A percentile compares a stretch with the other conserved stretches of the same genome.
Conservation (phyloP, 2,888 invertebrate species). For the Panopea generosa region DNA sequence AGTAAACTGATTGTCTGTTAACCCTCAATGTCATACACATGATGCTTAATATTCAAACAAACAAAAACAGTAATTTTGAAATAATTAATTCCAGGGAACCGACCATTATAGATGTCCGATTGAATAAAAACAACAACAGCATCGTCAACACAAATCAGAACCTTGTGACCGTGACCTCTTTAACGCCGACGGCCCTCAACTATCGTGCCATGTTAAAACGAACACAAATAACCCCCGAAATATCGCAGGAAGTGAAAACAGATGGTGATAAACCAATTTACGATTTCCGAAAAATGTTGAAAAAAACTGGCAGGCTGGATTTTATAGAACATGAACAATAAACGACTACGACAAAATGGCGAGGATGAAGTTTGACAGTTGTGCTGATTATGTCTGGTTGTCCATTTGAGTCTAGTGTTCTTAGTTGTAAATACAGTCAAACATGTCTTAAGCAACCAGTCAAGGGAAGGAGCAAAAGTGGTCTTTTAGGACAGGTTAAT, state of each 20-base stretch:
- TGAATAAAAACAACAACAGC: slow-evolving; percentile 26
- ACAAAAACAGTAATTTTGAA: too few relatives aligned
- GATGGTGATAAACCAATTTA: slow-evolving; percentile 54
- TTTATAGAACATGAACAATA: slow-evolving; percentile 28
- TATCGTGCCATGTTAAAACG: slow-evolving; percentile 68
- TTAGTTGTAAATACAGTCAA: too few relatives aligned
- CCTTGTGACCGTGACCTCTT: slow-evolving; percentile 11
- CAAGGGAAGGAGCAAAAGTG: too few relatives aligned
- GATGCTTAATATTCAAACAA: too few relatives aligned
- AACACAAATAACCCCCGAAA: slow-evolving; percentile 70
- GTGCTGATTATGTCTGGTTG: too few relatives aligned
- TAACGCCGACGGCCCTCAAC: slow-evolving; percentile 41
- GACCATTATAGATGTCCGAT: slow-evolving; percentile 40
- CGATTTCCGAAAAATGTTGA: slow-evolving; percentile 53
- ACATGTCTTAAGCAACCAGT: too few relatives aligned
- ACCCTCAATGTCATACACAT: too few relatives aligned
- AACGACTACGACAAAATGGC: not conserved
- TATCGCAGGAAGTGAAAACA: slow-evolving; percentile 33
- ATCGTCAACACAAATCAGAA: slow-evolving; percentile 32
- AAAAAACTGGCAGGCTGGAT: slow-evolving; percentile 56
- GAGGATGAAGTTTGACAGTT: too few relatives aligned
- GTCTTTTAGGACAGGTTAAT: too few relatives aligned
- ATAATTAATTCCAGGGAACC: slow-evolving; percentile 59
- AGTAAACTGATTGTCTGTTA: too few relatives aligned
- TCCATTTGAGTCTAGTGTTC: too few relatives aligned